Percentiles rank a stretch among this genome's conserved stretches.
Evolutionary conservation across 2,797 vertebrate genomes (phyloP).

Genomic region (Sternotherus odoratus): DNA sequence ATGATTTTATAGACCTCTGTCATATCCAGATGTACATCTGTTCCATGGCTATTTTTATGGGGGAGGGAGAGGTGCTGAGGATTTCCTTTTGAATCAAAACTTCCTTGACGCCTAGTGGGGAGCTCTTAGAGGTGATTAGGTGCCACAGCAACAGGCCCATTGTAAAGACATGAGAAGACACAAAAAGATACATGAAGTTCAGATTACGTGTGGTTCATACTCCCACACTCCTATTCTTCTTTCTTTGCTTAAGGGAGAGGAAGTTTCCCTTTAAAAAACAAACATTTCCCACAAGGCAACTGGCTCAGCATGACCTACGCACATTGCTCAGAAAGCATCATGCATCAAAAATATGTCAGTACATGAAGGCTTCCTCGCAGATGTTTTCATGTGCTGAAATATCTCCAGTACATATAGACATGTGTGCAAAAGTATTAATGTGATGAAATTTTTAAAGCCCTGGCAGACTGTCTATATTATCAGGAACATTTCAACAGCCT

Average conservation of each 20-base stretch:
- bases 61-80: background rate
- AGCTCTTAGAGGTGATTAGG: fast-evolving
- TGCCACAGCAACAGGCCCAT: background rate
- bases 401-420: background rate
- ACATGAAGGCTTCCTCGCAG: background rate
- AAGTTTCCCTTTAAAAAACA: background rate
- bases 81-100: background rate
- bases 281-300: fast-evolving
- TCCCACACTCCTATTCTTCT: background rate
- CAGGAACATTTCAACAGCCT: background rate
- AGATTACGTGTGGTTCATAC: background rate
- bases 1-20: too few relatives aligned
- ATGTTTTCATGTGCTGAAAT: background rate
- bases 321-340: background rate
- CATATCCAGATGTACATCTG: background rate
- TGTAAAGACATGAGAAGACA: background rate
- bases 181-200: background rate
- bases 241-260: background rate
- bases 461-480: fast-evolving
- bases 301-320: background rate
- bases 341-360: background rate
- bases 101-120: background rate
- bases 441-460: background rate
- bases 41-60: background rate
- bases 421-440: fast-evolving